A percentile compares a stretch with the other conserved stretches of the same genome.
Evolutionary conservation across 2,113 vertebrate genomes (phyloP).

Genomic region (Parus major): DNA sequence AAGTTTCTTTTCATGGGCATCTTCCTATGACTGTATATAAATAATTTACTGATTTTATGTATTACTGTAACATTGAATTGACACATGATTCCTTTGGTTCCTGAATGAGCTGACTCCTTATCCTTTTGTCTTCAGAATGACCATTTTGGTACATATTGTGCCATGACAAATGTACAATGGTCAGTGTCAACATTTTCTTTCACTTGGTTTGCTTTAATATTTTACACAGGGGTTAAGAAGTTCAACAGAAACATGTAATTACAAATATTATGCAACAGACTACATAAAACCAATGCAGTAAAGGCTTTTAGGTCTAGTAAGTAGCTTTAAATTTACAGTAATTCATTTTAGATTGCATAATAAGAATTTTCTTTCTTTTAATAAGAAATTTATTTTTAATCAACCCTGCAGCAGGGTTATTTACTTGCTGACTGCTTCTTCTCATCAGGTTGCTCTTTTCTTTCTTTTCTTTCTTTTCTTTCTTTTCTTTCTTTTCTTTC

Average conservation of each 20-base stretch:
- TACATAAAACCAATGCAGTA: background rate
- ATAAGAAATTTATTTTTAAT: background rate
- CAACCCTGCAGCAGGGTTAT: background rate
- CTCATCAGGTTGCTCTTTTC: background rate
- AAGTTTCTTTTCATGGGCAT: background rate
- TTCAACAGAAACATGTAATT: background rate
- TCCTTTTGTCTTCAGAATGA: background rate
- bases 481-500: no score
- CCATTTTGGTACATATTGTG: background rate
- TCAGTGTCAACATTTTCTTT: background rate
- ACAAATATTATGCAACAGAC: background rate
- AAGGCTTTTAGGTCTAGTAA: background rate
- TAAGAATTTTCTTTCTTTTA: background rate
- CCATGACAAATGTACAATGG: background rate
- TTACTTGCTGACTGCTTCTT: background rate
- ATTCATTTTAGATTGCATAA: background rate
- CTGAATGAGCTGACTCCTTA: background rate
- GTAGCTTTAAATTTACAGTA: background rate
- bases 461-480: background rate
- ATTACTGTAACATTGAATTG: background rate
- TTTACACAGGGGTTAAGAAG: background rate
- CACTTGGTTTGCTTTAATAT: background rate
- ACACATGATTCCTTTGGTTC: background rate
- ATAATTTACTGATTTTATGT: background rate
- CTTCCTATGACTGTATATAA: background rate